Conservation (phyloP, 2,113 vertebrate genomes). For the Actinemys pallida region DNA sequence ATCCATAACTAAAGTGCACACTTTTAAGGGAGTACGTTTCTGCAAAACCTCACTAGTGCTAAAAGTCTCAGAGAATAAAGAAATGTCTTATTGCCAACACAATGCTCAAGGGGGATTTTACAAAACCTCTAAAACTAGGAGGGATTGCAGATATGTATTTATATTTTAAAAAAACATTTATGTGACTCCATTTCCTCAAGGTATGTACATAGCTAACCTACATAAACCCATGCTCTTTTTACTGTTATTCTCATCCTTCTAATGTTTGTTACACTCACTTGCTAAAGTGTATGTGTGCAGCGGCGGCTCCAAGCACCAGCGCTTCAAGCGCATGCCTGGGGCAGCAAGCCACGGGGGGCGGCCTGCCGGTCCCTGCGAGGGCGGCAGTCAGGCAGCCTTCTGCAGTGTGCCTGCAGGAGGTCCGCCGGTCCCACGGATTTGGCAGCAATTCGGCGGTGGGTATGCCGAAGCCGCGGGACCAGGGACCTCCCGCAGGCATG, state of each 20-base stretch:
- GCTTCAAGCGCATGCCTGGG: too few species aligned
- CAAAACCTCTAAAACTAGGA: not conserved
- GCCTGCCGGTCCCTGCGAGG: too few species aligned
- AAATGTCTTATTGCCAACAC: not conserved
- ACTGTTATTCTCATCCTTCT: not conserved
- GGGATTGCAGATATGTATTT: not conserved
- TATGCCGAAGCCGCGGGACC: too few species aligned
- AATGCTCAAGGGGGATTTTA: not conserved
- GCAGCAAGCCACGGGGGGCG: too few species aligned
- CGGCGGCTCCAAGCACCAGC: too few species aligned
- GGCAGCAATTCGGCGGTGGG: too few species aligned
- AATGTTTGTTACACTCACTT: not conserved
- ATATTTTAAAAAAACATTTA: not conserved
- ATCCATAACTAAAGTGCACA: not conserved
- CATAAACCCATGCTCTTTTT: not conserved
- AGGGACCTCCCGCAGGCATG: too few species aligned
- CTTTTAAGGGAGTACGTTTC: not conserved
- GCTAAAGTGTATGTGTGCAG: not conserved
- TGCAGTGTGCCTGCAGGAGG: too few species aligned
- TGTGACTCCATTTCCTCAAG: not conserved
- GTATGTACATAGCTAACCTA: not conserved
- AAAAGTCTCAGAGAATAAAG: not conserved
- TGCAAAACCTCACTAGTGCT: not conserved
- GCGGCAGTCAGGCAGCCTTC: too few species aligned
- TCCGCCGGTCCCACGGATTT: too few species aligned